Evolutionary conservation across 1,140 invertebrate species (phyloP).

Genomic region (Drosophila eugracilis): DNA sequence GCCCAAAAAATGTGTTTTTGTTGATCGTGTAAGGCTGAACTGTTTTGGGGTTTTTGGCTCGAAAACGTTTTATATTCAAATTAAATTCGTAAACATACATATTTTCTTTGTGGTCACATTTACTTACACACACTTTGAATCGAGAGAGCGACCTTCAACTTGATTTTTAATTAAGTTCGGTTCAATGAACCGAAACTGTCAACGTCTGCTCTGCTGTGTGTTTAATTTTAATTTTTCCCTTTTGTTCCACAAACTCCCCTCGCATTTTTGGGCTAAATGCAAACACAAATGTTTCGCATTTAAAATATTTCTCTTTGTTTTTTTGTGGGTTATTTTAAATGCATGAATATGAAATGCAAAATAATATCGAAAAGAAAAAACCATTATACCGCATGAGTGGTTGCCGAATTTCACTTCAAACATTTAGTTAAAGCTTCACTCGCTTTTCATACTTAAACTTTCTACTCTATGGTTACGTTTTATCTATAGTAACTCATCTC

Average conservation of each 20-base stretch:
- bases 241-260: conserved; percentile 19
- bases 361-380: conserved; percentile 12
- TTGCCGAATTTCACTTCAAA: conserved; percentile 4
- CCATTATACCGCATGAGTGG: background rate
- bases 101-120: conserved; percentile 44
- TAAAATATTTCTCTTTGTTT: conserved; percentile 35
- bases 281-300: conserved; percentile 43
- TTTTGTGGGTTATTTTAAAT: conserved; percentile 2
- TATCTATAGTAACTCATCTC: conserved; percentile 66
- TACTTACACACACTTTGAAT: conserved; percentile 6
- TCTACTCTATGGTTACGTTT: conserved; percentile 27
- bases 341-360: conserved; percentile 13
- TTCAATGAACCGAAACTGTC: conserved; percentile 79
- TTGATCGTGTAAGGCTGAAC: conserved; percentile 22
- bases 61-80: conserved; percentile 40
- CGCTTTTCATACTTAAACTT: conserved; percentile 23
- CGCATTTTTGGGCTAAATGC: conserved; percentile 15
- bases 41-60: conserved; percentile 8
- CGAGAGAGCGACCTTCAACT: conserved; percentile 73
- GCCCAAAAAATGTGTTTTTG: conserved; percentile 5
- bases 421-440: background rate
- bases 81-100: conserved; percentile 19
- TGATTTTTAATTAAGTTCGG: conserved; percentile 82
- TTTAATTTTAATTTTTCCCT: conserved; percentile 53
- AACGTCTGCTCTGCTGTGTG: conserved; percentile 52